Percentiles rank a stretch among this genome's conserved stretches.
Conservation (phyloP, 2,888 invertebrate genomes). For the Cerastis leucographa region DNA sequence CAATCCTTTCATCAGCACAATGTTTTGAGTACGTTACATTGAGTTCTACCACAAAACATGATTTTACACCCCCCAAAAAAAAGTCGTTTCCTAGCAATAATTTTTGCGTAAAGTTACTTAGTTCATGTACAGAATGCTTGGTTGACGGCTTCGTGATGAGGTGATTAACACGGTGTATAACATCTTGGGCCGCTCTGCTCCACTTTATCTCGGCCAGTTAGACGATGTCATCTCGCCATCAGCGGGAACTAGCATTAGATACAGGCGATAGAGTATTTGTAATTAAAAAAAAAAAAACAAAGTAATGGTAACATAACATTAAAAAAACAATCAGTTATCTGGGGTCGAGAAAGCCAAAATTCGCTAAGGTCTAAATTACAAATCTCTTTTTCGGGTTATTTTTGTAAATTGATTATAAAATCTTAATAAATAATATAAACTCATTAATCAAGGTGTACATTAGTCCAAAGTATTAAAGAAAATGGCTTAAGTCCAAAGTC, state of each 20-base stretch:
- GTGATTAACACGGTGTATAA: too few relatives aligned
- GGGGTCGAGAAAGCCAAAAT: conserved; percentile 6
- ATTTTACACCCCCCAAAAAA: too few relatives aligned
- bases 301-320: not conserved
- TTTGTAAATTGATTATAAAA: not conserved
- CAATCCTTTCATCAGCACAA: too few relatives aligned
- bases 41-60: too few relatives aligned
- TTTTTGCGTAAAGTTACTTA: too few relatives aligned
- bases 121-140: too few relatives aligned
- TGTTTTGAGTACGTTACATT: too few relatives aligned
- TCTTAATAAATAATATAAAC: not conserved
- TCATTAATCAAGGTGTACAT: not conserved
- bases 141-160: too few relatives aligned
- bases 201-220: too few relatives aligned
- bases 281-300: not conserved
- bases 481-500: conserved; percentile 1
- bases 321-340: not conserved
- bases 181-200: too few relatives aligned
- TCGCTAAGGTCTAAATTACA: conserved; percentile 2
- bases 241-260: not conserved
- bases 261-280: not conserved
- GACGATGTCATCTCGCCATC: too few relatives aligned
- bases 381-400: not conserved
- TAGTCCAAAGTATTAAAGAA: not conserved
- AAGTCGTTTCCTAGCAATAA: too few relatives aligned